phyloP scores from a whole-genome alignment of 2,797 vertebrate genomes.

The Enteromius afrohamiltoni region DNA sequence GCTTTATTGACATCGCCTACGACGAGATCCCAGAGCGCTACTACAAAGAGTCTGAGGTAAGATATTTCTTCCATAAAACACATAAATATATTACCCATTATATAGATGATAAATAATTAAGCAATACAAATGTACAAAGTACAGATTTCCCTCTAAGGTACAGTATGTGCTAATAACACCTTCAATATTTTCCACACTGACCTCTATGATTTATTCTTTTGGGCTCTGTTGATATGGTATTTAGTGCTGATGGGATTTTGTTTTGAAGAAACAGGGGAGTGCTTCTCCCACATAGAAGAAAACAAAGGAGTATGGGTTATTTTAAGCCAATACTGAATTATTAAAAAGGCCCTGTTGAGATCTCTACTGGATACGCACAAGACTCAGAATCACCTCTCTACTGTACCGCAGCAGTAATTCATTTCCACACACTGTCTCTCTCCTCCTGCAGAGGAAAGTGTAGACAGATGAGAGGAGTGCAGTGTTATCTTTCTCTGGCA shows the following conservation, averaged over 20 bases:
- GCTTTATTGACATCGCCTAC: slow-evolving; percentile 92
- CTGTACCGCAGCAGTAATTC: slow-evolving; percentile 15
- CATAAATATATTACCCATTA: not conserved
- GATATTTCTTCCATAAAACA: not conserved
- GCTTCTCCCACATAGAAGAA: slow-evolving; percentile 20
- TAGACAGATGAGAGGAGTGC: slow-evolving; percentile 31
- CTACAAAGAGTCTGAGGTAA: slow-evolving; percentile 96
- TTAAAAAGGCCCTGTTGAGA: slow-evolving; percentile 33
- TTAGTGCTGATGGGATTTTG: slow-evolving; percentile 4
- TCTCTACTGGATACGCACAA: not conserved
- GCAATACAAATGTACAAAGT: not conserved
- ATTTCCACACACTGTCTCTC: slow-evolving; percentile 20
- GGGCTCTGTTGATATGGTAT: slow-evolving; percentile 16
- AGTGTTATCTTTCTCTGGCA: slow-evolving; percentile 41
- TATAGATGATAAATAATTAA: not conserved
- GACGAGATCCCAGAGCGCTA: slow-evolving; percentile 91
- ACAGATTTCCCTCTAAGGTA: not conserved
- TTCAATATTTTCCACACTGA: slow-evolving; percentile 3
- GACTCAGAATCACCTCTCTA: slow-evolving; percentile 23
- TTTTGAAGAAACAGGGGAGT: slow-evolving; percentile 14
- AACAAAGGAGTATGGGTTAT: slow-evolving; percentile 57
- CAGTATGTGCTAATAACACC: not conserved
- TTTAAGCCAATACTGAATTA: slow-evolving; percentile 34
- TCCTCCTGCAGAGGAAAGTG: slow-evolving; percentile 13
- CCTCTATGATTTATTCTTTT: slow-evolving; percentile 23